Evolutionary conservation across 2,113 vertebrate genomes (phyloP).

Genomic region (Hipposideros armiger): DNA sequence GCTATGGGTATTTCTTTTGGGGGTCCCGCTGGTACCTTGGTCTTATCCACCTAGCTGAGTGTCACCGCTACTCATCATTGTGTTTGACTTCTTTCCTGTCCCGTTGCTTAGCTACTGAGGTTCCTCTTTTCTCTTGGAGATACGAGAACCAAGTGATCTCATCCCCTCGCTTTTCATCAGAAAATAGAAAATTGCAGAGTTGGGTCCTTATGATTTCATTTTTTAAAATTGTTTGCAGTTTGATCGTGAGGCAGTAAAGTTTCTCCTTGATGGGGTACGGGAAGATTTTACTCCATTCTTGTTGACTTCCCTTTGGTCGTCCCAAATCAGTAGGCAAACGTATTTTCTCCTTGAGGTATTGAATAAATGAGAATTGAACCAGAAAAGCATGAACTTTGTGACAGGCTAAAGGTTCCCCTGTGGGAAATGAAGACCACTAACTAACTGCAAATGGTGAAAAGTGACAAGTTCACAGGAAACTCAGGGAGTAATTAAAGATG

Average conservation of each 20-base stretch:
- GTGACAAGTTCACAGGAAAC: conserved; percentile 66
- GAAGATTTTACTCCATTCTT: conserved; percentile 7
- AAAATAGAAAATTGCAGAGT: background rate
- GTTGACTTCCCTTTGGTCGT: background rate
- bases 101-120: background rate
- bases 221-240: background rate
- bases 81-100: background rate
- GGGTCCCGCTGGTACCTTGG: background rate
- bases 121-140: background rate
- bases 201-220: background rate
- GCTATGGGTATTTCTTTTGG: rapidly evolving
- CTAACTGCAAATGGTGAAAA: conserved; percentile 19
- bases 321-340: background rate
- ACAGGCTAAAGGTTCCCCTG: background rate
- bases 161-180: background rate
- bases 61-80: background rate
- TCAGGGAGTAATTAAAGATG: conserved; percentile 56
- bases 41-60: background rate
- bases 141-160: background rate
- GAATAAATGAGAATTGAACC: background rate
- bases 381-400: conserved; percentile 52
- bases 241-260: background rate
- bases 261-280: background rate
- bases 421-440: conserved; percentile 48
- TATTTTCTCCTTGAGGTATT: conserved; percentile 5